phyloP scores from a whole-genome alignment of 2,113 vertebrate species.

The Girardinichthys multiradiatus region DNA sequence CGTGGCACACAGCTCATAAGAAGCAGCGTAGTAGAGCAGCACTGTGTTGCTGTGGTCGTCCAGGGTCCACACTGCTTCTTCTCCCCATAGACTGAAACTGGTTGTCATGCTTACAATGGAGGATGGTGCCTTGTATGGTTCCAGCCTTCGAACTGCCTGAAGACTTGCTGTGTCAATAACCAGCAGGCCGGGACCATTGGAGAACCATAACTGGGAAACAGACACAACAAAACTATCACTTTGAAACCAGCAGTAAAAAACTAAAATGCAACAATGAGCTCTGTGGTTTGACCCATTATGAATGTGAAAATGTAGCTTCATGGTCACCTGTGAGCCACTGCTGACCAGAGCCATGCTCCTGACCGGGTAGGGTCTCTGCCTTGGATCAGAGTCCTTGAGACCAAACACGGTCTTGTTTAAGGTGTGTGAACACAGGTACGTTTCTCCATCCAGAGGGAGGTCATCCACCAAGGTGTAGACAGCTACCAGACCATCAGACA shows the following conservation, averaged over 20 bases:
- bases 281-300: background rate
- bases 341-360: conserved; percentile 85
- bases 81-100: conserved; percentile 83
- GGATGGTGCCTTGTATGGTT: conserved; percentile 85
- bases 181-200: conserved; percentile 91
- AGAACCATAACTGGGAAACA: conserved; percentile 88
- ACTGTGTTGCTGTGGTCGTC: conserved; percentile 86
- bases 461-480: conserved; percentile 85
- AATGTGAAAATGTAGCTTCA: background rate
- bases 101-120: conserved; percentile 80
- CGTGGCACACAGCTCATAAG: conserved; percentile 88
- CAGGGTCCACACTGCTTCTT: conserved; percentile 93
- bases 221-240: background rate
- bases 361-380: conserved; percentile 90
- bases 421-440: conserved; percentile 92
- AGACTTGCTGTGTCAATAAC: conserved; percentile 83
- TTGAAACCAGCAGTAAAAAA: background rate
- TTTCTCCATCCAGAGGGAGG: conserved; percentile 82
- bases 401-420: conserved; percentile 87
- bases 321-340: conserved; percentile 79
- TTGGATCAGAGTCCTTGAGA: conserved; percentile 85
- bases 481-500: conserved; percentile 89
- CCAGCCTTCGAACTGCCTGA: conserved; percentile 85
- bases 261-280: background rate
- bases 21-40: conserved; percentile 86